Percentiles rank a stretch among this genome's conserved stretches.
These are phyloP conservation scores for Galaxea fascicularis DNA, from an alignment of 92 coral and sea anemone species.

Conservation along the genomic window DNA sequence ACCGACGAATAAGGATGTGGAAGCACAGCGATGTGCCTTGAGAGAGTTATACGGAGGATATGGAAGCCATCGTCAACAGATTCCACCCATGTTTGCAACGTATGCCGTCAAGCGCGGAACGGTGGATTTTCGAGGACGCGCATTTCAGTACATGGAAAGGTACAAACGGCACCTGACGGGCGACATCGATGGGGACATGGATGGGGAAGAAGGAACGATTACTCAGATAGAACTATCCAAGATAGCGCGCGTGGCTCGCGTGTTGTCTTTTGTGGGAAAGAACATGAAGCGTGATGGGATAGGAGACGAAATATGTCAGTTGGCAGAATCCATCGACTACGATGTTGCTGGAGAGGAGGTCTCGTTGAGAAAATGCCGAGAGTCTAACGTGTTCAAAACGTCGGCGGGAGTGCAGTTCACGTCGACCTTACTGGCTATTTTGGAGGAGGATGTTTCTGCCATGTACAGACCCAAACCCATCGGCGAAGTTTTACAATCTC, in stretches of 20 bases:
- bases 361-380: background rate
- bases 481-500: background rate
- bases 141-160: background rate
- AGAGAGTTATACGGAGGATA: background rate
- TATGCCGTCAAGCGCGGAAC: background rate
- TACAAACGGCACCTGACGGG: background rate
- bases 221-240: conserved; percentile 7
- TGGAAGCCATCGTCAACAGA: too few relatives aligned
- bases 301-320: background rate
- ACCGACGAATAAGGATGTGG: background rate
- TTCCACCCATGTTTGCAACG: conserved; percentile 2
- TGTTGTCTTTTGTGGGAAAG: background rate
- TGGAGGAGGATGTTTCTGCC: background rate
- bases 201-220: conserved; percentile 7
- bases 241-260: background rate
- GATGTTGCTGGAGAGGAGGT: background rate
- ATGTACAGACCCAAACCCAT: background rate
- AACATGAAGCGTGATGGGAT: background rate
- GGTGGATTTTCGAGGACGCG: background rate
- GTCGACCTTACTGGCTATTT: background rate
- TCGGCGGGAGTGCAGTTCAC: conserved; percentile 2
- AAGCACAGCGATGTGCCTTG: background rate
- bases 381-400: conserved; percentile 1
- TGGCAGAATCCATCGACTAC: background rate
- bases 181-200: background rate